These are phyloP conservation scores for Micrasema minimum DNA, from an alignment of 1,140 invertebrate species.

Conservation along the genomic window DNA sequence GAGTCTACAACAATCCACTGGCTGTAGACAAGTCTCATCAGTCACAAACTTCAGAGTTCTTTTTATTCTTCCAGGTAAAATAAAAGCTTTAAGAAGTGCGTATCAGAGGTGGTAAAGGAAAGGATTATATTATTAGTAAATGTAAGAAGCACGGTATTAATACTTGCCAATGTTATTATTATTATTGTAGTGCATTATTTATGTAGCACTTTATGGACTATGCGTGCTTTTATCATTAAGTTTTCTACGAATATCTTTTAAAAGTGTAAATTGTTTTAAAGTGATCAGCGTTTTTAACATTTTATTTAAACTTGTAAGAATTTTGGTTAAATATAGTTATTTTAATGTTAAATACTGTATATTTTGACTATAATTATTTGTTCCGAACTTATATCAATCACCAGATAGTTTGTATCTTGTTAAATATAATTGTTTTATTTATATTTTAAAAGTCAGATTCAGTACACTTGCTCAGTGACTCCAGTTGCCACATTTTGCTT, in stretches of 20 bases:
- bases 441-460: too few species aligned
- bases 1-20: too few species aligned
- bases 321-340: conserved; percentile 25
- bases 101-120: conserved; percentile 48
- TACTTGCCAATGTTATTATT: conserved; percentile 54
- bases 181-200: conserved; percentile 51
- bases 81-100: conserved; percentile 54
- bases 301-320: conserved; percentile 27
- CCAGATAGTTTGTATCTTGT: too few species aligned
- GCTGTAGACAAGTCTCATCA: too few species aligned
- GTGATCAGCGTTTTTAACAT: conserved; percentile 23
- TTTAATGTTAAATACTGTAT: conserved; percentile 36
- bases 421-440: too few species aligned
- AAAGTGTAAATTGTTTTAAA: conserved; percentile 29
- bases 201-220: conserved; percentile 44
- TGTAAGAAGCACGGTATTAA: conserved; percentile 52
- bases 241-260: conserved; percentile 38
- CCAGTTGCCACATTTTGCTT: conserved; percentile 53
- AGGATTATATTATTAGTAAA: conserved; percentile 41
- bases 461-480: conserved; percentile 47
- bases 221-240: conserved; percentile 45
- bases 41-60: conserved; percentile 2
- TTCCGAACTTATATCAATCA: background rate
- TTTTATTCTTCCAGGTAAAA: conserved; percentile 49
- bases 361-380: conserved; percentile 37